phyloP scores from a whole-genome alignment of 2,888 invertebrate genomes.

The Seira ritae region DNA sequence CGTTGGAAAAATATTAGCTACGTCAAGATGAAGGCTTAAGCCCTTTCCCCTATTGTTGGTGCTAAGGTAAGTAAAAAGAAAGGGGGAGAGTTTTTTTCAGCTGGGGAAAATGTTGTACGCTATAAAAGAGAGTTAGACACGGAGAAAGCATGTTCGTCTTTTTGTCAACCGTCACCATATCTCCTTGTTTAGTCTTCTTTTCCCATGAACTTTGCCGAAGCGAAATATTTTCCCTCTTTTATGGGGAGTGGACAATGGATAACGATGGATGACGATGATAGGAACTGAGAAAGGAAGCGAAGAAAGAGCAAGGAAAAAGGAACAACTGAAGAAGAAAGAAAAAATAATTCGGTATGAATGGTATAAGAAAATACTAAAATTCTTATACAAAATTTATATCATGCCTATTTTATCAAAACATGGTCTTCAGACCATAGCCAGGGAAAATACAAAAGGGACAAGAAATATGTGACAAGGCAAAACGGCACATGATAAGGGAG shows the following conservation, averaged over 20 bases:
- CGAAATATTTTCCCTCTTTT: slow-evolving; percentile 26
- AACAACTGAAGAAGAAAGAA: too few relatives aligned
- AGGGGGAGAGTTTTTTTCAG: background rate
- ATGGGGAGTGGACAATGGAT: slow-evolving; percentile 43
- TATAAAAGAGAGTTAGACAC: background rate
- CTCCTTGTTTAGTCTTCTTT: slow-evolving; percentile 15
- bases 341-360: too few relatives aligned
- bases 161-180: slow-evolving; percentile 54
- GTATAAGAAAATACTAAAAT: background rate
- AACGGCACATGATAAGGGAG: slow-evolving; percentile 38
- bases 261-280: background rate
- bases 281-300: background rate
- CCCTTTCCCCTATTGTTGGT: too few relatives aligned
- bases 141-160: slow-evolving; percentile 18
- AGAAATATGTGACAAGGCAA: slow-evolving; percentile 51
- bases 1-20: background rate
- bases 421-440: too few relatives aligned
- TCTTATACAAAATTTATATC: too few relatives aligned
- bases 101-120: background rate
- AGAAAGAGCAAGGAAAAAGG: background rate
- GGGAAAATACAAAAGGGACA: background rate
- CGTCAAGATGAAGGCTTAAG: background rate
- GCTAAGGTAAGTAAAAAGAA: too few relatives aligned
- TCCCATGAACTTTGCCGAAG: slow-evolving; percentile 48
- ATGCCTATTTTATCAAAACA: too few relatives aligned